Evolutionary conservation across 2,888 invertebrate species (phyloP), one percentile per base, ranked within the genome.

Genomic region (Lydus trimaculatus): DNA sequence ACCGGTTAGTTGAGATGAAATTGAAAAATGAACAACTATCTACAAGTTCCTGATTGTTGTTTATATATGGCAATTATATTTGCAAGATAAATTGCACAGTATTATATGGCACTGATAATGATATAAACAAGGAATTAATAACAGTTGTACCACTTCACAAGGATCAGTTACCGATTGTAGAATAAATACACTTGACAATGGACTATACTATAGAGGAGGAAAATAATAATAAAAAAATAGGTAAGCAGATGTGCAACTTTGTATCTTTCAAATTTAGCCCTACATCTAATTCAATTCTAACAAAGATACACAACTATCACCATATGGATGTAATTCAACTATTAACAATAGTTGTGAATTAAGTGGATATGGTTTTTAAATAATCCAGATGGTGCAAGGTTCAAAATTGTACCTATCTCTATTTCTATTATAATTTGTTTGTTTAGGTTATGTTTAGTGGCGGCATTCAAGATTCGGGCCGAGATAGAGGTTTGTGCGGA

Each of bases 241-340:
- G 70, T 66, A 64, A 69, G 78, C 80, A 80, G 79, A 79, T 80
- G 80, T 76, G 74, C 74, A 69, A 43, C 66, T 75, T 73, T 72
- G 65, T 72, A 66, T 63, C 66, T 69, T 62, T 58, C 13, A 36
- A 58, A 65, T 39, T 28, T 56, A 25, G 17, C 61, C 68, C 63
- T 58, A 9, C 20, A 20, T 11, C 23, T 61, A 68, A 68, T 62
- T 68, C 68, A 31, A 48, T 60, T 60, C 13, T 33, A 36, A 31
- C 31, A 31, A 36, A 60, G 31, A 59, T 31, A 33, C 58, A n/a
- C 58, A n/a, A 31, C 31, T 20, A 17, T 60, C 60, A 28, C 31
- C 60, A 60, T 60, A 60, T 60, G 60, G 20, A 60, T 33, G 33
- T 15, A 36, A 60, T 60, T 60, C 36, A 23, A 1, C 17, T 15